phyloP scores from a whole-genome alignment of 2,888 invertebrate genomes.

The Cartodere bifasciata region DNA sequence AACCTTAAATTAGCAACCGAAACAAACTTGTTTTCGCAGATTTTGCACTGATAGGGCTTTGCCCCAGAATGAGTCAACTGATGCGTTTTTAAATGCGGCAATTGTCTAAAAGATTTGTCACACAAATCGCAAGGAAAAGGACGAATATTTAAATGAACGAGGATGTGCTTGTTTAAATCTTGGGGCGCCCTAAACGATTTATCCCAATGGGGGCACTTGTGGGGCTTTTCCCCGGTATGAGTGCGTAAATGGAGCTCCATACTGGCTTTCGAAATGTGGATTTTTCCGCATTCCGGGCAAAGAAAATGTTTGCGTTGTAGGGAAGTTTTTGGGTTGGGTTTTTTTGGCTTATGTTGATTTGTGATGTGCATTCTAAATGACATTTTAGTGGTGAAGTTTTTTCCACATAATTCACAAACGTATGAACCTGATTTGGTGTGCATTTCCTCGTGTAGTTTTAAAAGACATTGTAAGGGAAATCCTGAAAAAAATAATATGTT shows the following conservation, averaged over 20 bases:
- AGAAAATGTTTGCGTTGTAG: background rate
- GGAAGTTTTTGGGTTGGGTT: no score
- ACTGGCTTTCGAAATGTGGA: background rate
- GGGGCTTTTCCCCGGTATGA: conserved; percentile 2
- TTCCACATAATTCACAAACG: conserved; percentile 1
- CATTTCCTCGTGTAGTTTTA: no score
- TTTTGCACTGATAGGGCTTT: conserved; percentile 5
- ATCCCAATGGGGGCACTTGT: background rate
- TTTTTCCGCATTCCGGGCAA: conserved; percentile 1
- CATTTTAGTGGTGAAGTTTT: background rate
- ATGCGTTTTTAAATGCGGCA: conserved; percentile 3
- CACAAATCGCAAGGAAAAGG: conserved; percentile 6
- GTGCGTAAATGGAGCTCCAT: background rate
- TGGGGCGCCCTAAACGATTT: background rate
- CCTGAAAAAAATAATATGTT: no score
- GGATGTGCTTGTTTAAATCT: background rate
- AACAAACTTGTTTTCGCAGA: no score
- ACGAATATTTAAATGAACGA: conserved; percentile 18
- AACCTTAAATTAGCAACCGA: background rate
- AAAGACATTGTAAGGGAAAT: no score
- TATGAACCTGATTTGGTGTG: no score
- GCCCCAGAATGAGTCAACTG: conserved; percentile 5
- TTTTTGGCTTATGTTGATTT: background rate
- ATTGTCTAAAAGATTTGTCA: conserved; percentile 5
- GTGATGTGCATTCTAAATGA: background rate